Conservation (phyloP, 2,797 vertebrate genomes). For the Fistularia commersonii region DNA sequence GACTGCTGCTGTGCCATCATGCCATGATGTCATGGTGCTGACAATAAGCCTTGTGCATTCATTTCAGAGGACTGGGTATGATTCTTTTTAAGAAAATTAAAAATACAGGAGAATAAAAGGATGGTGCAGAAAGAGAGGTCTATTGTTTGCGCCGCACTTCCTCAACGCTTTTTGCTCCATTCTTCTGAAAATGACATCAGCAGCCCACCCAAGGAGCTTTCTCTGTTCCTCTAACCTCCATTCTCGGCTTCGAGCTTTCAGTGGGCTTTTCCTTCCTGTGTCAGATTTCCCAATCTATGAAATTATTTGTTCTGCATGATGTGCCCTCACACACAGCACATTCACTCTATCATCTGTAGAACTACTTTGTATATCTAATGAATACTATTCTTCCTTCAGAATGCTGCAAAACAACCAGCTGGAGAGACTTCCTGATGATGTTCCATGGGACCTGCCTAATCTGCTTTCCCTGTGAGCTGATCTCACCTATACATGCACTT, state of each 20-base stretch:
- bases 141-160: slow-evolving; percentile 73
- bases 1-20: slow-evolving; percentile 36
- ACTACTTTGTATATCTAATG: slow-evolving; percentile 8
- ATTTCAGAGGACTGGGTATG: slow-evolving; percentile 47
- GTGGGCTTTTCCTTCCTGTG: slow-evolving; percentile 56
- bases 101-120: slow-evolving; percentile 19
- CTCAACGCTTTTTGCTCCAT: slow-evolving; percentile 63
- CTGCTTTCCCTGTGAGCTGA: slow-evolving; percentile 92
- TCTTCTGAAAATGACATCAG: slow-evolving; percentile 78
- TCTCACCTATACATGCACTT: not conserved
- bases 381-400: slow-evolving; percentile 61
- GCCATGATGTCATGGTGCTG: slow-evolving; percentile 31
- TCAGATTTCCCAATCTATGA: slow-evolving; percentile 63
- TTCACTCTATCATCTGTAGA: slow-evolving; percentile 14
- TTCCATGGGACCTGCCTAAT: slow-evolving; percentile 88
- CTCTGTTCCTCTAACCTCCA: slow-evolving; percentile 50
- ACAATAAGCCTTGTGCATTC: slow-evolving; percentile 22
- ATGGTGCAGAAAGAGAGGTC: slow-evolving; percentile 45
- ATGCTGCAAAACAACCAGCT: slow-evolving; percentile 97
- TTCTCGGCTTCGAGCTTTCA: slow-evolving; percentile 58
- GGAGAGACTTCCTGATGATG: slow-evolving; percentile 84
- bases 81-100: slow-evolving; percentile 36
- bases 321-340: slow-evolving; percentile 29
- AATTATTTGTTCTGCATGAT: slow-evolving; percentile 63
- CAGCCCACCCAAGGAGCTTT: slow-evolving; percentile 78